Conservation (phyloP, 2,888 invertebrate species). For the Metellina segmentata region DNA sequence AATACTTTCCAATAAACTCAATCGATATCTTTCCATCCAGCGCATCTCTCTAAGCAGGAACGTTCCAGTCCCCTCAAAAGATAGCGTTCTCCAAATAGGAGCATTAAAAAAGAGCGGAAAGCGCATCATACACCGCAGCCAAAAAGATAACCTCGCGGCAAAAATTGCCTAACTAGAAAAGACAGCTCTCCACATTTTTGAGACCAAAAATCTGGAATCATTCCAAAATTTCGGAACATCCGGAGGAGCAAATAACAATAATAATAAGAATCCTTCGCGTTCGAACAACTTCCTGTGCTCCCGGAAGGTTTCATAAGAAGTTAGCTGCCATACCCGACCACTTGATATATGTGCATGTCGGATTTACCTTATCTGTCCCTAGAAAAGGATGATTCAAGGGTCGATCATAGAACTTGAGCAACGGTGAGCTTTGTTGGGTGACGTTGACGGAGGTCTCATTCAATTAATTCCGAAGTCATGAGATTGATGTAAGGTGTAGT, state of each 20-base stretch:
- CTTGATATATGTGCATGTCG: constrained; percentile 5
- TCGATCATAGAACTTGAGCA: no score
- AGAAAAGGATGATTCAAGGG: neutral
- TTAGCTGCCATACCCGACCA: neutral
- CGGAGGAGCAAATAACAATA: constrained; percentile 40
- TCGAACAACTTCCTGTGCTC: constrained; percentile 9
- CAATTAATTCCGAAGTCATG: no score
- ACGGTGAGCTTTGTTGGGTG: no score
- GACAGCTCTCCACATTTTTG: constrained; percentile 36
- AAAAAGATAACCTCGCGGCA: constrained; percentile 20
- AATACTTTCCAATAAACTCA: constrained; percentile 3
- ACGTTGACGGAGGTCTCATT: no score
- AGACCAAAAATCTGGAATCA: constrained; percentile 42
- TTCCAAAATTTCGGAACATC: constrained; percentile 49
- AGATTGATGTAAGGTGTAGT: no score
- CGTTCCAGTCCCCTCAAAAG: neutral
- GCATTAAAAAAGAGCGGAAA: neutral
- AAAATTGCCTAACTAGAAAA: constrained; percentile 28
- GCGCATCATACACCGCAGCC: neutral
- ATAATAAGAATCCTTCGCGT: constrained; percentile 17
- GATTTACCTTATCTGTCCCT: constrained; percentile 8
- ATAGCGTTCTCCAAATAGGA: neutral
- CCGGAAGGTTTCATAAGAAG: neutral
- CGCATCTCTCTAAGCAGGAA: neutral
- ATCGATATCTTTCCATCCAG: constrained; percentile 22